A percentile compares a stretch with the other conserved stretches of the same genome.
These are phyloP conservation scores for Pseudanteris insignis DNA, from an alignment of 2,888 invertebrate genomes.

Conservation along the genomic window DNA sequence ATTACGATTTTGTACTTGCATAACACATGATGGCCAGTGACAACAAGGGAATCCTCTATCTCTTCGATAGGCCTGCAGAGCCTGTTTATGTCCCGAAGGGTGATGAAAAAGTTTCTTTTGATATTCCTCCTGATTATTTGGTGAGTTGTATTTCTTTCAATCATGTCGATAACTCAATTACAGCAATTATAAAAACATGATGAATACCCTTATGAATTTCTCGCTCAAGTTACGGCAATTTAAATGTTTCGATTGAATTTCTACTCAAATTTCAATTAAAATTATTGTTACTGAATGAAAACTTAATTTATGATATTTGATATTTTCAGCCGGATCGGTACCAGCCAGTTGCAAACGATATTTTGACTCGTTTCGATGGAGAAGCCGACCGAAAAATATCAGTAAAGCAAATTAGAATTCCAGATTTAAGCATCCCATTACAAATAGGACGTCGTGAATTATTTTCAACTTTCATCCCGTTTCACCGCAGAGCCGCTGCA, in stretches of 20 bases:
- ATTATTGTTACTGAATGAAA: no score
- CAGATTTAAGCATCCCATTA: conserved; percentile 73
- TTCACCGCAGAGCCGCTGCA: conserved; percentile 77
- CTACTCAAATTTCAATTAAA: no score
- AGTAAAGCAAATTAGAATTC: conserved; percentile 72
- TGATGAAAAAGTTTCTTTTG: conserved; percentile 71
- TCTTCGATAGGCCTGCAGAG: conserved; percentile 81
- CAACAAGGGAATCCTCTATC: conserved; percentile 56
- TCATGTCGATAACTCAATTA: no score
- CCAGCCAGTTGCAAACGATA: conserved; percentile 69
- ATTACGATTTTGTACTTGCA: conserved; percentile 16
- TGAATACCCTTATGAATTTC: not conserved
- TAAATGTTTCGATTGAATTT: conserved; percentile 5
- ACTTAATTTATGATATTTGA: no score
- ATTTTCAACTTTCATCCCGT: conserved; percentile 80
- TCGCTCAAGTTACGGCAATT: no score
- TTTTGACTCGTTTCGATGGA: conserved; percentile 71
- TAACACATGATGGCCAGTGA: conserved; percentile 20
- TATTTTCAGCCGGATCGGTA: conserved; percentile 68
- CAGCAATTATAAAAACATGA: no score
- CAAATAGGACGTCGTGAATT: conserved; percentile 72
- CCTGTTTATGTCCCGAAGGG: conserved; percentile 83
- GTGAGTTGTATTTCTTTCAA: conserved; percentile 69
- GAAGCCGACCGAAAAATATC: conserved; percentile 67
- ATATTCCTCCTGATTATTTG: conserved; percentile 74